Conservation (phyloP, 2,888 invertebrate genomes). For the Andrena bicolor region DNA sequence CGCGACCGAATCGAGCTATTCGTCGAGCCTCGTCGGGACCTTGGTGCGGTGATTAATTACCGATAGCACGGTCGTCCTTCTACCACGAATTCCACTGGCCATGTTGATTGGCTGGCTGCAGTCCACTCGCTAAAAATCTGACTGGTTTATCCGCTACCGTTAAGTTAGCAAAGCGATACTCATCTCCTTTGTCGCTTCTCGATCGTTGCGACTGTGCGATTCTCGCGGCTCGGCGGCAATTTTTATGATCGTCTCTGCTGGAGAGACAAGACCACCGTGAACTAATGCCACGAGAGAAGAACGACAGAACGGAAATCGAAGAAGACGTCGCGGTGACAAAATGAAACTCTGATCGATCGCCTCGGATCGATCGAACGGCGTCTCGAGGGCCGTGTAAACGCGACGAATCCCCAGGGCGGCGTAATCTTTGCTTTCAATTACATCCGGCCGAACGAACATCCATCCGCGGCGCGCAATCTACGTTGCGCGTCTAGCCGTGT, state of each 20-base stretch:
- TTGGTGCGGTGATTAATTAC: conserved; percentile 65
- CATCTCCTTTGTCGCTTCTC: neutral
- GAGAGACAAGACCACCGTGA: no score
- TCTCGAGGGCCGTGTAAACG: neutral
- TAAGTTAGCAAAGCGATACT: conserved; percentile 6
- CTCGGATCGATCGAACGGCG: neutral
- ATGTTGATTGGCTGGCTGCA: conserved; percentile 12
- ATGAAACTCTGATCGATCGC: neutral
- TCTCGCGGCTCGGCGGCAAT: no score
- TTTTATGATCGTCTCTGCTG: no score
- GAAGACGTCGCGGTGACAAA: neutral
- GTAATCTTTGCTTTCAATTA: conserved; percentile 28
- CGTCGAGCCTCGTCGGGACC: conserved; percentile 33
- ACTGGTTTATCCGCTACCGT: conserved; percentile 26
- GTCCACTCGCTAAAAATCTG: neutral
- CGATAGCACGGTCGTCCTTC: conserved; percentile 15
- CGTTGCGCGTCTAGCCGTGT: conserved; percentile 4
- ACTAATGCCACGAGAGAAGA: neutral
- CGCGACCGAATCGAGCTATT: conserved; percentile 32
- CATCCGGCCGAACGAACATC: conserved; percentile 21
- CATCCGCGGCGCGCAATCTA: conserved; percentile 26
- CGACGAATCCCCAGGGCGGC: neutral
- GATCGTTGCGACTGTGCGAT: neutral
- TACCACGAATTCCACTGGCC: conserved; percentile 25
- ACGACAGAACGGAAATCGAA: conserved; percentile 19